These are phyloP conservation scores for Myathropa florea DNA, from an alignment of 2,888 invertebrate genomes.

Conservation along the genomic window DNA sequence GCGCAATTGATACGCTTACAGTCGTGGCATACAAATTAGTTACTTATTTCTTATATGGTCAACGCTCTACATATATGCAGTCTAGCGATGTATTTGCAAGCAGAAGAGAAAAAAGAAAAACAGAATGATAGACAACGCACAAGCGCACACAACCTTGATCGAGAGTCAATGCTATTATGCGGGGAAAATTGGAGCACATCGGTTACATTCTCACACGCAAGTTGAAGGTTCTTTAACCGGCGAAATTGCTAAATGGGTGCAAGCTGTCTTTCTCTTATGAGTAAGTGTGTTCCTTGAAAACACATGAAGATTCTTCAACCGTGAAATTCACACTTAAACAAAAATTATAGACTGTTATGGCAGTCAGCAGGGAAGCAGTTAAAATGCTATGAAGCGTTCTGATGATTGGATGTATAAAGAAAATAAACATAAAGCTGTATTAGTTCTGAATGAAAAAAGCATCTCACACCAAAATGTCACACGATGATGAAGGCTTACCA, in stretches of 20 bases:
- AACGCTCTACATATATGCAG: slow-evolving; percentile 15
- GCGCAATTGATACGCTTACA: slow-evolving; percentile 19
- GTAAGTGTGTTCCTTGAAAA: background rate
- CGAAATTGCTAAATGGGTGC: slow-evolving; percentile 1
- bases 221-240: slow-evolving; percentile 53
- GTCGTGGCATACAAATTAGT: slow-evolving; percentile 46
- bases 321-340: background rate
- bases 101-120: slow-evolving; percentile 39
- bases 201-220: slow-evolving; percentile 29
- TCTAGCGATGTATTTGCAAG: slow-evolving; percentile 2
- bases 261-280: slow-evolving; percentile 13
- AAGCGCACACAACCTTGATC: slow-evolving; percentile 55
- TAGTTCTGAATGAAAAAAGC: too few species aligned
- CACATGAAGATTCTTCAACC: background rate
- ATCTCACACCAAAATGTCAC: too few species aligned
- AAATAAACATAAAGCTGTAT: too few species aligned
- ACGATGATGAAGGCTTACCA: too few species aligned
- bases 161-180: slow-evolving; percentile 59
- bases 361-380: background rate
- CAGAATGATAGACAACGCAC: slow-evolving; percentile 48
- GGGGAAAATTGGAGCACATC: slow-evolving; percentile 61
- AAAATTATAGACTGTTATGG: background rate
- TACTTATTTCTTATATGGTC: slow-evolving; percentile 33
- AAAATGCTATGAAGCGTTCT: background rate
- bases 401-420: too few species aligned